Evolutionary conservation across 2,888 invertebrate genomes (phyloP).

Genomic region (Drosophila subquinaria): DNA sequence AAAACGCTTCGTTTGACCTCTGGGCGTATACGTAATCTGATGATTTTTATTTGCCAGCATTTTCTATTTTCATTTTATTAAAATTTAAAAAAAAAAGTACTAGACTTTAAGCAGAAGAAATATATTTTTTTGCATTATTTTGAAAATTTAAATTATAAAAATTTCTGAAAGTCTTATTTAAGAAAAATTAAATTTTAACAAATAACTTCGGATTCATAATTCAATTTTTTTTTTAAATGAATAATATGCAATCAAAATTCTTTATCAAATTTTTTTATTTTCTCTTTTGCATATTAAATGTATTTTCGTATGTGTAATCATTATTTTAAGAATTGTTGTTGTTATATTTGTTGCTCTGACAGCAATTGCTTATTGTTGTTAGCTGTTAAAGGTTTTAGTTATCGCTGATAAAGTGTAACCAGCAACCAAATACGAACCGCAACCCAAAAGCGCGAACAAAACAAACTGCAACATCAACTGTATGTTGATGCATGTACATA

Average conservation of each 20-base stretch:
- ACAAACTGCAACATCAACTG: slow-evolving; percentile 18
- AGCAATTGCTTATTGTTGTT: slow-evolving; percentile 10
- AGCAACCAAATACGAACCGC: slow-evolving; percentile 15
- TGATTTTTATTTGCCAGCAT: not conserved
- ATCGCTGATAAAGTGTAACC: slow-evolving; percentile 27
- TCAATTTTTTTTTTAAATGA: too few relatives aligned
- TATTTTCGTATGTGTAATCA: not conserved
- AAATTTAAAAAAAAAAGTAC: too few relatives aligned
- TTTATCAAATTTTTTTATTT: too few relatives aligned
- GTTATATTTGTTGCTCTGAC: not conserved
- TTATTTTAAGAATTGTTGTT: slow-evolving; percentile 4
- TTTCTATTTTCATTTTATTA: too few relatives aligned
- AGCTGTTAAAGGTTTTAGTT: slow-evolving; percentile 1
- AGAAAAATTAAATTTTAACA: too few relatives aligned
- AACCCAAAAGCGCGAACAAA: slow-evolving; percentile 8
- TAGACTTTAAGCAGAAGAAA: too few relatives aligned
- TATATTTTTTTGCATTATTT: too few relatives aligned
- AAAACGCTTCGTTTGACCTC: not conserved
- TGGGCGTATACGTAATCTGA: slow-evolving; percentile 23
- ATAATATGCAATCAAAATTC: too few relatives aligned
- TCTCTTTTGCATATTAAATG: not conserved
- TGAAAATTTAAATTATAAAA: too few relatives aligned
- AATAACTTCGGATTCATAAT: too few relatives aligned
- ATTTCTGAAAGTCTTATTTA: too few relatives aligned
- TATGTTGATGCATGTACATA: slow-evolving; percentile 10